Conservation (phyloP, 1,140 invertebrate species). For the Neodiprion virginianus region DNA sequence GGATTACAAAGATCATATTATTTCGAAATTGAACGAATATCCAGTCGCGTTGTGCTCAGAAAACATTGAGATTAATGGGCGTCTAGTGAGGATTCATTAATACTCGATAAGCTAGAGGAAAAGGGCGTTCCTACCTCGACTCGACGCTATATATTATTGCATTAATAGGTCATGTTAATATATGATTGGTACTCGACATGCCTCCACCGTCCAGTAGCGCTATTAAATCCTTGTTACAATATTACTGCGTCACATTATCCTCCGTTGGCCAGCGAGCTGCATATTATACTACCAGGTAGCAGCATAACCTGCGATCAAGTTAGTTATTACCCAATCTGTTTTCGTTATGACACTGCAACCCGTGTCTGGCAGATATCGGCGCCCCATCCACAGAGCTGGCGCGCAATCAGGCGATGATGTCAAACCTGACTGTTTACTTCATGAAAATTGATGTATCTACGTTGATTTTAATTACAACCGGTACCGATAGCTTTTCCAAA, state of each 20-base stretch:
- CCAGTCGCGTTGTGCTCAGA: no score
- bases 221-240: slow-evolving; percentile 8
- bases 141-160: background rate
- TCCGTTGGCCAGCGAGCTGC: background rate
- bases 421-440: background rate
- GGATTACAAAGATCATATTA: no score
- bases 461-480: background rate
- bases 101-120: background rate
- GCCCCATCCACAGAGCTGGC: background rate
- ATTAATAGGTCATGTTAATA: background rate
- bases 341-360: slow-evolving; percentile 9
- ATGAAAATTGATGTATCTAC: background rate
- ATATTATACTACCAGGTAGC: slow-evolving; percentile 7
- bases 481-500: no score
- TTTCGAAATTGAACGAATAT: no score
- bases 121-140: background rate
- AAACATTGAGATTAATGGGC: background rate
- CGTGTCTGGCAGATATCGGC: background rate
- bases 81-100: background rate
- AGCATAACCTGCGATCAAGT: slow-evolving; percentile 15
- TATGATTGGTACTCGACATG: background rate
- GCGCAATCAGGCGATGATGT: slow-evolving; percentile 3
- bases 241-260: slow-evolving; percentile 1
- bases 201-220: background rate
- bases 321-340: slow-evolving; percentile 15